Evolutionary conservation across 2,113 vertebrate genomes (phyloP), one percentile per base, ranked within the genome.

Genomic region (Pardalotus punctatus): DNA sequence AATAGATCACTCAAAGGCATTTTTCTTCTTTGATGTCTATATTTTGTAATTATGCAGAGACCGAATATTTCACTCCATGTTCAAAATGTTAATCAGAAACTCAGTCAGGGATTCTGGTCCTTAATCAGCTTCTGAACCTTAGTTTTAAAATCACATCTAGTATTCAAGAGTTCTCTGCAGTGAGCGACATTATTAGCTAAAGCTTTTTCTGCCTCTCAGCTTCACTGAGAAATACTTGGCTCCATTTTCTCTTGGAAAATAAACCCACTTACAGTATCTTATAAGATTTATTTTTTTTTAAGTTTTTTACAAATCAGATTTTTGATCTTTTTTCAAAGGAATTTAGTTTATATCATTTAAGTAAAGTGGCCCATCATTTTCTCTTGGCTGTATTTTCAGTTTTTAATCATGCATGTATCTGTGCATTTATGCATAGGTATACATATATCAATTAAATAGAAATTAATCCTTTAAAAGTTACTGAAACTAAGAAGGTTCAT

Each of bases 81-180:
- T 92, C 27, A 19, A 90, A 91, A 74, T 48, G 50, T 71, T 97
- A 89, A 95, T 95, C 90, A 91, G 60, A 91, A 95, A 66, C 69
- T 83, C 66, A 77, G 35, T 36, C 53, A 86, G 61, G 22, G 51
- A 93, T 93, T 88, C 60, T 93, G n/a, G 78, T 54, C 65, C 65
- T 93, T 74, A 96, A 91, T 74, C 66, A 94, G 21, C 35, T 74
- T 81, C 62, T 67, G 28, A 61, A 93, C 45, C 31, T 78, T 24
- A 40, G n/a, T 40, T 92, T 92, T 73, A 82, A 93, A 95, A 70
- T 18, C 35, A 73, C 31, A 53, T 83, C 60, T 86, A 57, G 78
- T 85, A 93, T 51, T 73, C 38, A 56, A 85, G 54, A 66, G 71
- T 19, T 69, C 43, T 92, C 60, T 70, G 35, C 36, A 80, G 43